Evolutionary conservation across 2,888 invertebrate species (phyloP).

Genomic region (Mythimna albipuncta): DNA sequence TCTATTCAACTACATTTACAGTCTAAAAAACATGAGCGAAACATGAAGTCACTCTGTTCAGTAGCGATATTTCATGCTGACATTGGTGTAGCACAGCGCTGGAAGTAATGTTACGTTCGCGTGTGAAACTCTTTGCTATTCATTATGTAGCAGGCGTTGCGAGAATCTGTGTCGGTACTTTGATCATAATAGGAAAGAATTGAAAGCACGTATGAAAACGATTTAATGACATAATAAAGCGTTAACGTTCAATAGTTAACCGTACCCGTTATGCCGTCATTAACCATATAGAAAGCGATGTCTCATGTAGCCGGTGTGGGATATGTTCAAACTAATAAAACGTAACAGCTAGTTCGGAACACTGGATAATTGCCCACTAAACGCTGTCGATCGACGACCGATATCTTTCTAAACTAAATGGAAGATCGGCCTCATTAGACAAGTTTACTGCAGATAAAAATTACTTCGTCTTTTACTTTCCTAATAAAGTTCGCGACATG

Average conservation of each 20-base stretch:
- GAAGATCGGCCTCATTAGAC: conserved; percentile 16
- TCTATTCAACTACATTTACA: conserved; percentile 37
- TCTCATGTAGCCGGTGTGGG: conserved; percentile 38
- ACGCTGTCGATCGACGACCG: conserved; percentile 42
- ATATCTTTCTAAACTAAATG: conserved; percentile 24
- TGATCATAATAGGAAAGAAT: conserved; percentile 43
- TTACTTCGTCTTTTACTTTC: background rate
- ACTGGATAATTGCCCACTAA: conserved; percentile 68
- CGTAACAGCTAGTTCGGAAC: conserved; percentile 62
- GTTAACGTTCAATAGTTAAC: conserved; percentile 40
- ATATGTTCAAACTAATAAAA: conserved; percentile 65
- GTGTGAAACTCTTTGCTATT: conserved; percentile 70
- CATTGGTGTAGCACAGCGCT: conserved; percentile 41
- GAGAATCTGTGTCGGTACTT: conserved; percentile 61
- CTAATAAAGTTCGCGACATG: background rate
- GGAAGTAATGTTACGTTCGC: conserved; percentile 72
- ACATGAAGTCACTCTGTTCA: conserved; percentile 53
- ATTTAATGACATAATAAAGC: conserved; percentile 41
- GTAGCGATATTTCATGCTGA: conserved; percentile 48
- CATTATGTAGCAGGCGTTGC: conserved; percentile 65
- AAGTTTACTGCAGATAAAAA: conserved; percentile 11
- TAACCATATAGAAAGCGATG: conserved; percentile 29
- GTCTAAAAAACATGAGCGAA: conserved; percentile 42
- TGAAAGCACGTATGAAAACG: conserved; percentile 38
- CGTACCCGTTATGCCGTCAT: conserved; percentile 27